Evolutionary conservation across 2,888 invertebrate genomes (phyloP).

Genomic region (Eilema caniola): DNA sequence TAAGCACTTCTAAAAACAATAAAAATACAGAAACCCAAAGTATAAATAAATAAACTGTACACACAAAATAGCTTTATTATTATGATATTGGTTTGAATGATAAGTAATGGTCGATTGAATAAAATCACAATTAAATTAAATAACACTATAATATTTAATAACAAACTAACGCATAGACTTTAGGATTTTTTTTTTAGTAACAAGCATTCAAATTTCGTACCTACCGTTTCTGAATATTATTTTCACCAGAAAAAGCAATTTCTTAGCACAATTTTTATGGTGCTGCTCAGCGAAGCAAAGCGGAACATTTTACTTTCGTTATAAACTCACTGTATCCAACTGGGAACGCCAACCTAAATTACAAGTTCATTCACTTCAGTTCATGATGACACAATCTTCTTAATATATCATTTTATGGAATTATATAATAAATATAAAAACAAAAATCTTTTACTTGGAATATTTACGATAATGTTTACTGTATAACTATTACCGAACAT

Average conservation of each 20-base stretch:
- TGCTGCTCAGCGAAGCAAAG: slow-evolving; percentile 2
- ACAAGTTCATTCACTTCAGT: slow-evolving; percentile 6
- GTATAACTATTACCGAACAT: no score
- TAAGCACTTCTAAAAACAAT: no score
- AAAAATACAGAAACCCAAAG: no score
- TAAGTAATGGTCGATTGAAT: no score
- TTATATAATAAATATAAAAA: no score
- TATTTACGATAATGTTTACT: no score
- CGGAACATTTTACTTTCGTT: slow-evolving; percentile 5
- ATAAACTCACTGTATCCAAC: slow-evolving; percentile 1
- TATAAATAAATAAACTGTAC: no score
- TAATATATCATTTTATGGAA: not conserved
- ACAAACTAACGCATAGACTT: not conserved
- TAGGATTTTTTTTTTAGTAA: not conserved
- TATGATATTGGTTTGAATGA: no score
- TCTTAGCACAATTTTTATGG: not conserved
- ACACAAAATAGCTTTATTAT: no score
- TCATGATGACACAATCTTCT: not conserved
- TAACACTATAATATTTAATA: no score
- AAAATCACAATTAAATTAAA: no score
- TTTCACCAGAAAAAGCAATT: not conserved
- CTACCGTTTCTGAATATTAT: not conserved
- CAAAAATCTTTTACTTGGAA: no score
- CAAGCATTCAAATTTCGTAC: not conserved
- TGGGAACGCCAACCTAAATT: slow-evolving; percentile 1